Evolutionary conservation across 2,113 vertebrate species (phyloP).

Genomic region (Climacteris rufus): DNA sequence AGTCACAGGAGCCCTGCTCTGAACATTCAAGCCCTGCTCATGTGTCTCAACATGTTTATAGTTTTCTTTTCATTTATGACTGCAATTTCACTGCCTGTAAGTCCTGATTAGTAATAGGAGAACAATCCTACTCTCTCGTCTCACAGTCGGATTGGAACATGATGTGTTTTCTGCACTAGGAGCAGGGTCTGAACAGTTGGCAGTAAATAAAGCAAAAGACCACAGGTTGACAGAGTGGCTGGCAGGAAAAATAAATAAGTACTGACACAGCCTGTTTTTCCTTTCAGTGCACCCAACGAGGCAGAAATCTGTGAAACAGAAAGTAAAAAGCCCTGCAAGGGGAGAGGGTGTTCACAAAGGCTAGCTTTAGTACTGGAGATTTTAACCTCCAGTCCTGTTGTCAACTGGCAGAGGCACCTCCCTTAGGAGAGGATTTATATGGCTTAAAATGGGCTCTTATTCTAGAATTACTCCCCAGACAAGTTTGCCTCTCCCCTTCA

Average conservation of each 20-base stretch:
- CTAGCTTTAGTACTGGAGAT: background rate
- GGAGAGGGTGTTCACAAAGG: background rate
- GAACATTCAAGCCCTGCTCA: background rate
- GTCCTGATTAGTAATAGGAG: background rate
- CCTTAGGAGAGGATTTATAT: background rate
- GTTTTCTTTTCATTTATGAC: background rate
- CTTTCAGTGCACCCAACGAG: background rate
- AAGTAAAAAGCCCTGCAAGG: background rate
- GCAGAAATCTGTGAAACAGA: background rate
- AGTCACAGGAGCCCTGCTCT: background rate
- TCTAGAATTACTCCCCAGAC: background rate
- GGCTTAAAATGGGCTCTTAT: background rate
- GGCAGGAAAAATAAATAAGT: slow-evolving; percentile 3
- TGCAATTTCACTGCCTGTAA: background rate
- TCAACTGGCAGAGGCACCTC: background rate
- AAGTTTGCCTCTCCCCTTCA: background rate
- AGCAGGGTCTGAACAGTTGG: slow-evolving; percentile 3
- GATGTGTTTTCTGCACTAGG: background rate
- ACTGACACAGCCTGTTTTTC: background rate
- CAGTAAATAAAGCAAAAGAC: slow-evolving; percentile 28
- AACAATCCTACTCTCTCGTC: background rate
- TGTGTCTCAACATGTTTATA: background rate
- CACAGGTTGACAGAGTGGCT: background rate
- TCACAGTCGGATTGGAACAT: background rate
- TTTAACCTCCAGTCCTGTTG: background rate